Base-by-base conservation (phyloP, 2,888 invertebrate genomes). In the Electrophaes corylata region DNA sequence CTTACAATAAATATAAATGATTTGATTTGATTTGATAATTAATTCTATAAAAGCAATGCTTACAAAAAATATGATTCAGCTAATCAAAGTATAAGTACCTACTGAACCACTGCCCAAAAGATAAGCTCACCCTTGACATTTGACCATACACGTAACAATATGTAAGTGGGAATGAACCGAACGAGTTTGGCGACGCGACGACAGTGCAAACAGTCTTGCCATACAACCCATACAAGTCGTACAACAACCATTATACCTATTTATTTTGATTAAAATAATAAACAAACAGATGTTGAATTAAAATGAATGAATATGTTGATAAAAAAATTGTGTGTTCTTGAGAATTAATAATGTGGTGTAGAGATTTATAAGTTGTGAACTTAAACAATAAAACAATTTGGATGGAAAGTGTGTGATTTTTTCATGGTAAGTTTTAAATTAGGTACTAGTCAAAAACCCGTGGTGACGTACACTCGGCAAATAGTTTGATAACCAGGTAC, bases 91-190 rank as follows among this genome's bases (percentile, higher is more conserved):
- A 33, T 33, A 2, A 33, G 4, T n/a, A 19, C 6, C 20, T 59
- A 54, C 58, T 14, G 56, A 53, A 49, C 49, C 48, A 20, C 5
- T 6, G 19, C 19, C 6, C 1, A 5, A n/a, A 39, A 8, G 44
- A 53, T 43, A 44, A 53, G 29, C 18, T 43, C 43, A 10, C 37
- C 40, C 54, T 60, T 51, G 59, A 51, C 57, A 37, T 49, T 41
- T 56, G 46, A 57, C 53, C 49, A 57, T 44, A 51, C 29, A 62
- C 49, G 43, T 59, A 60, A 57, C 46, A 60, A 44, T 48, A 46
- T 45, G 54, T 11, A 46, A 41, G 33, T 20, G 3, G 39, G 14
- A 37, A 12, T 19, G 18, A 11, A n/a, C 11, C 33, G 12, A 18
- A 40, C 50, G 12, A 19, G 56, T 50, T 47, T 39, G 12, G 31